Evolutionary conservation across 1,140 invertebrate genomes (phyloP).

Genomic region (Lasioglossum albipes): DNA sequence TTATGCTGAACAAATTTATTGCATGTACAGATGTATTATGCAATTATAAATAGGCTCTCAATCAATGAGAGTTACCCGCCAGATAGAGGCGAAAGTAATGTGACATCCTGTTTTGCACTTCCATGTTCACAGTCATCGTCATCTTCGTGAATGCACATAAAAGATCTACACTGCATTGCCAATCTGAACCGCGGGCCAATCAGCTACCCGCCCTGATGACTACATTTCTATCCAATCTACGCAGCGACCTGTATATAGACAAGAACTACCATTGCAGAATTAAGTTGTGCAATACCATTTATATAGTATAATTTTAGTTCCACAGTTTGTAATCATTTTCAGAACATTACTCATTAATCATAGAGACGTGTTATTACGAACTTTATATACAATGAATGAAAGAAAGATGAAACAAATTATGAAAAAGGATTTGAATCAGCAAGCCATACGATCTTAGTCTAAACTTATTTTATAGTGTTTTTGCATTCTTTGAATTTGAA

Average conservation of each 20-base stretch:
- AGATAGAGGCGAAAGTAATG: slow-evolving; percentile 66
- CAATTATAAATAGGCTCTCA: slow-evolving; percentile 58
- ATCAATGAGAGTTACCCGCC: slow-evolving; percentile 51
- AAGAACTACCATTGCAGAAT: slow-evolving; percentile 69
- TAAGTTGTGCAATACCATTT: slow-evolving; percentile 68
- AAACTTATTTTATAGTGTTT: slow-evolving; percentile 34
- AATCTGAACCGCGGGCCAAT: slow-evolving; percentile 75
- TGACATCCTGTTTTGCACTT: slow-evolving; percentile 76
- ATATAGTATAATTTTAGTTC: slow-evolving; percentile 64
- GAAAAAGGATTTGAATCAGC: slow-evolving; percentile 29
- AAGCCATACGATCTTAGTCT: slow-evolving; percentile 33
- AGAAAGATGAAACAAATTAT: slow-evolving; percentile 41
- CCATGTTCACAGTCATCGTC: slow-evolving; percentile 79
- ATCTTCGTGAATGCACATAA: slow-evolving; percentile 79
- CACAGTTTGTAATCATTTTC: slow-evolving; percentile 60
- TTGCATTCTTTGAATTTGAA: slow-evolving; percentile 32
- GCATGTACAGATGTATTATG: slow-evolving; percentile 66
- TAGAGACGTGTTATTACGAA: slow-evolving; percentile 39
- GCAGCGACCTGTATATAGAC: slow-evolving; percentile 76
- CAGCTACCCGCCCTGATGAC: slow-evolving; percentile 74
- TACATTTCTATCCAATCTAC: slow-evolving; percentile 77
- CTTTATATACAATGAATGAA: slow-evolving; percentile 44
- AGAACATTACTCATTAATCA: slow-evolving; percentile 54
- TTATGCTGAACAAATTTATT: slow-evolving; percentile 50
- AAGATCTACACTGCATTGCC: slow-evolving; percentile 77